A percentile compares a stretch with the other conserved stretches of the same genome.
Conservation (phyloP, 2,797 vertebrate genomes). For the Rhinophrynus dorsalis region DNA sequence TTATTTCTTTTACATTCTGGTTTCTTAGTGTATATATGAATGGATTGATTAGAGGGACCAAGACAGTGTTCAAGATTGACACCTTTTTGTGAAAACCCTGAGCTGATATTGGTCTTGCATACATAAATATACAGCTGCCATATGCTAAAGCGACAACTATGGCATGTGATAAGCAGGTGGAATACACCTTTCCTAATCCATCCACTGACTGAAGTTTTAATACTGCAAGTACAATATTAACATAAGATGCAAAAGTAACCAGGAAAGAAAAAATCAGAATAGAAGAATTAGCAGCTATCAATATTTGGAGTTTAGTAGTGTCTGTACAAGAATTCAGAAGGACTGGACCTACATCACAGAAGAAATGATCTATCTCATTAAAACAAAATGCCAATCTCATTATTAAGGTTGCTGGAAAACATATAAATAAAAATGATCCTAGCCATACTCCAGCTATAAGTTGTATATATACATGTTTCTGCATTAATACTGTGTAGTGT, state of each 20-base stretch:
- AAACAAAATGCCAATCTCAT: neutral
- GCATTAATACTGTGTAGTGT: conserved; percentile 4
- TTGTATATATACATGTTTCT: neutral
- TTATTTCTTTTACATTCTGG: conserved; percentile 13
- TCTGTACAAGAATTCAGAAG: conserved; percentile 18
- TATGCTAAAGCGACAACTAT: conserved; percentile 49
- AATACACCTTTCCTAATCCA: conserved; percentile 20
- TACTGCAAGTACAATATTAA: conserved; percentile 14
- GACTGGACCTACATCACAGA: conserved; percentile 12
- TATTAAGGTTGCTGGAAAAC: neutral
- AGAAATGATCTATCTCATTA: conserved; percentile 21
- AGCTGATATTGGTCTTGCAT: conserved; percentile 30
- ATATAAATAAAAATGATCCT: neutral
- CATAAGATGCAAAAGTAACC: conserved; percentile 5
- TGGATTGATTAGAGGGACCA: conserved; percentile 24
- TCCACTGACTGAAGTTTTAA: neutral
- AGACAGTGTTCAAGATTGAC: conserved; percentile 6
- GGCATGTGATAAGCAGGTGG: conserved; percentile 52
- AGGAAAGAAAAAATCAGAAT: conserved; percentile 5
- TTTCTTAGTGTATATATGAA: conserved; percentile 31
- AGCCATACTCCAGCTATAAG: conserved; percentile 17
- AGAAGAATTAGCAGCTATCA: neutral
- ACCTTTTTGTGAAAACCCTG: conserved; percentile 8
- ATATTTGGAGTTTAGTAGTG: neutral
- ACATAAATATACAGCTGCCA: conserved; percentile 52